Conservation (phyloP, 2,888 invertebrate genomes). For the Bombyx huttoni region DNA sequence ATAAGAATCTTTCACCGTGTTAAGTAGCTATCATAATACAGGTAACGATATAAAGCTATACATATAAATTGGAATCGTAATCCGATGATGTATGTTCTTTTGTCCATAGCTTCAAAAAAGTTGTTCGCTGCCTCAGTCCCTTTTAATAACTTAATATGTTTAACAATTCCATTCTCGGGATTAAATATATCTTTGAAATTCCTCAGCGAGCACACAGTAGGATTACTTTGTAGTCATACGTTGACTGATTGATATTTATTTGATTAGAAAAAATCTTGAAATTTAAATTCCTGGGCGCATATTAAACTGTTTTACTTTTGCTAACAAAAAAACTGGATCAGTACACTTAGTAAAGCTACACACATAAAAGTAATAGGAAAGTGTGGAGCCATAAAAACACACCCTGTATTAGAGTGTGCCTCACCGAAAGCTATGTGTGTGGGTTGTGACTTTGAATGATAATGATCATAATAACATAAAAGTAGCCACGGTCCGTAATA, state of each 20-base stretch:
- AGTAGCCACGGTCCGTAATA: constrained; percentile 60
- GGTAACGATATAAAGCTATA: constrained; percentile 42
- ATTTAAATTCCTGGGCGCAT: too few species aligned
- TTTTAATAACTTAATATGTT: constrained; percentile 56
- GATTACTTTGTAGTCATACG: constrained; percentile 12
- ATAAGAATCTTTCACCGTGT: constrained; percentile 37
- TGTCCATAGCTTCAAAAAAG: constrained; percentile 34
- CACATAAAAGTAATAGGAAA: constrained; percentile 21
- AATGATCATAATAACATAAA: constrained; percentile 68
- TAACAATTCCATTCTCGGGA: constrained; percentile 40
- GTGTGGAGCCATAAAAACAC: constrained; percentile 19
- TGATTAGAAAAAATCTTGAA: background rate
- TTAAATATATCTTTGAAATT: constrained; percentile 25
- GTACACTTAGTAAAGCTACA: constrained; percentile 3
- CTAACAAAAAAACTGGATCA: too few species aligned
- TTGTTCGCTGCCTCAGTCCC: constrained; percentile 30
- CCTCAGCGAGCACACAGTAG: constrained; percentile 13
- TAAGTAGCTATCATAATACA: constrained; percentile 50
- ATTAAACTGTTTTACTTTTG: background rate
- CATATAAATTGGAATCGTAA: constrained; percentile 59
- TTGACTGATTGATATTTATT: background rate
- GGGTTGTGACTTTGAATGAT: constrained; percentile 64
- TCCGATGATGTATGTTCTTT: constrained; percentile 57
- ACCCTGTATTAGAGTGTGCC: constrained; percentile 21
- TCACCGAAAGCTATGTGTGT: constrained; percentile 36